A percentile compares a stretch with the other conserved stretches of the same genome.
Evolutionary conservation across 2,113 vertebrate species (phyloP).

Genomic region (Mungos mungo): DNA sequence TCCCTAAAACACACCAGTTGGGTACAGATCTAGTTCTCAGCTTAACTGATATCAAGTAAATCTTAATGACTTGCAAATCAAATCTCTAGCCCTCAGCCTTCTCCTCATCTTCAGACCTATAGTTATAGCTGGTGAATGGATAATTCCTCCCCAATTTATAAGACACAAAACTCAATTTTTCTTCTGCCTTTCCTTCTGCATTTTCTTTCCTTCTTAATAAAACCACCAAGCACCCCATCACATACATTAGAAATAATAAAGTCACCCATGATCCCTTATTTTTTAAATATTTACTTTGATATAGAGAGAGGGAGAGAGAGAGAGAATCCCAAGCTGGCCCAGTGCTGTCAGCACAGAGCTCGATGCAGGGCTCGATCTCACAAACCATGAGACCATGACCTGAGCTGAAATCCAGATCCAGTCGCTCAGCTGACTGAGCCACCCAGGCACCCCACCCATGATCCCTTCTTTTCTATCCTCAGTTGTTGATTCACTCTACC

Average conservation of each 20-base stretch:
- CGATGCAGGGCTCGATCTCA: no score
- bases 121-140: not conserved
- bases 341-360: no score
- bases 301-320: no score
- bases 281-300: not conserved
- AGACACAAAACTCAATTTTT: constrained; percentile 15
- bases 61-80: constrained; percentile 16
- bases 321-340: no score
- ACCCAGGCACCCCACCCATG: not conserved
- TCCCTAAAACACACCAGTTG: not conserved
- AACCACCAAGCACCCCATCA: not conserved
- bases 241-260: not conserved
- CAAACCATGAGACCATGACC: no score
- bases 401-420: no score
- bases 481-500: not conserved
- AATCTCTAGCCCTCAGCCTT: not conserved
- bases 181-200: not conserved
- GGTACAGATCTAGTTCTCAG: not conserved
- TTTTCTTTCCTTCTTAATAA: not conserved
- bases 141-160: not conserved
- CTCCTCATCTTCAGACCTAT: not conserved
- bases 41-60: constrained; percentile 2
- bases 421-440: no score
- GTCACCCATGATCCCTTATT: not conserved
- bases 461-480: not conserved